Evolutionary conservation across 2,888 invertebrate genomes (phyloP).

Genomic region (Arge pagana): DNA sequence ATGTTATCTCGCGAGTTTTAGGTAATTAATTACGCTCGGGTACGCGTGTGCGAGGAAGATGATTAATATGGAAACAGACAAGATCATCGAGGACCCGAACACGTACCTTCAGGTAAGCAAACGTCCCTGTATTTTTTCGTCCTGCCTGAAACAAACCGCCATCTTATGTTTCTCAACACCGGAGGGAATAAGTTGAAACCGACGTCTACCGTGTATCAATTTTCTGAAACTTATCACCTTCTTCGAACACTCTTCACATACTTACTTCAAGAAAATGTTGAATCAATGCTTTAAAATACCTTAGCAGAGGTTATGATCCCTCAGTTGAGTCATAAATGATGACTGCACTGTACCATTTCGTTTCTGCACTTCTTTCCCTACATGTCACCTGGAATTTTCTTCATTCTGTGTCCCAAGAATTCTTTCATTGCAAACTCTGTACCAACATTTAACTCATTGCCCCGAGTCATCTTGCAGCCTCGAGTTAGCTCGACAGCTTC

Average conservation of each 20-base stretch:
- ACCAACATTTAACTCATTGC: too few species aligned
- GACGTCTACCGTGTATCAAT: conserved; percentile 5
- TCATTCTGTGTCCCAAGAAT: too few species aligned
- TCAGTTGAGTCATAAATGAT: conserved; percentile 24
- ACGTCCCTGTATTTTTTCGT: conserved; percentile 34
- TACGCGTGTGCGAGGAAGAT: conserved; percentile 53
- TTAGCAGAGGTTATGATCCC: conserved; percentile 30
- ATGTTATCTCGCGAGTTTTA: conserved; percentile 27
- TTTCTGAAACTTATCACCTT: too few species aligned
- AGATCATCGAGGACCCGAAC: conserved; percentile 81
- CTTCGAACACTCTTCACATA: neutral
- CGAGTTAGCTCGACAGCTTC: too few species aligned
- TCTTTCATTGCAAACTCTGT: too few species aligned
- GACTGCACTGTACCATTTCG: conserved; percentile 21
- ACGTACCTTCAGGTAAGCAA: conserved; percentile 68
- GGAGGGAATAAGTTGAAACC: conserved; percentile 19
- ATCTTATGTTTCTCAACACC: conserved; percentile 42
- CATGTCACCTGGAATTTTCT: too few species aligned
- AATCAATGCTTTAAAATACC: too few species aligned
- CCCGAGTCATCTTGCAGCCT: too few species aligned
- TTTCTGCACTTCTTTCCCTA: conserved; percentile 15
- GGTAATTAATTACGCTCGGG: conserved; percentile 13
- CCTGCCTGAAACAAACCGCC: conserved; percentile 42
- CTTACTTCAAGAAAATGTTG: too few species aligned
- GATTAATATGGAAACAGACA: conserved; percentile 92